phyloP scores from a whole-genome alignment of 2,888 invertebrate genomes.

The Charanyca ferruginea region DNA sequence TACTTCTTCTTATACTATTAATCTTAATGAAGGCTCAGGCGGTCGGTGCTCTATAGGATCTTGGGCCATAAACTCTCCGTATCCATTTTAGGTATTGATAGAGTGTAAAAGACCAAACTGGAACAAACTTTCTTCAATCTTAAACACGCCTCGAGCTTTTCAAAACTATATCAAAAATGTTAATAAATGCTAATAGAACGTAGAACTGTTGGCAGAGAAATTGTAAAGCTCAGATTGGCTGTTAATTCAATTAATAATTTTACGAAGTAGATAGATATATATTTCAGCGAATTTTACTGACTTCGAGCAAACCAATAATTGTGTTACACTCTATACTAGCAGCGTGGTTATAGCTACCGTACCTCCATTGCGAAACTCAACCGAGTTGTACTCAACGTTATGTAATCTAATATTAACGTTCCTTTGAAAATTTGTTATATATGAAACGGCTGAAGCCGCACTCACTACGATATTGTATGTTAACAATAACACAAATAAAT shows the following conservation, averaged over 20 bases:
- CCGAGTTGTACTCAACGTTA: constrained; percentile 12
- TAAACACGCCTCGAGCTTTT: constrained; percentile 6
- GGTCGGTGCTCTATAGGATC: no score
- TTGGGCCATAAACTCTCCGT: not conserved
- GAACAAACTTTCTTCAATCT: constrained; percentile 19
- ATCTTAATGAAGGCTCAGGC: no score
- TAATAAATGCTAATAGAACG: constrained; percentile 59
- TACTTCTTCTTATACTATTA: no score
- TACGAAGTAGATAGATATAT: constrained; percentile 24
- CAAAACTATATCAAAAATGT: constrained; percentile 44
- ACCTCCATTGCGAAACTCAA: constrained; percentile 17
- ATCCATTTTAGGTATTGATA: not conserved
- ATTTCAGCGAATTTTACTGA: constrained; percentile 49
- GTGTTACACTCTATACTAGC: not conserved
- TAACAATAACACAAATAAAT: not conserved
- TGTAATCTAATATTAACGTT: constrained; percentile 28
- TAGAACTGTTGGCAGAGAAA: constrained; percentile 52
- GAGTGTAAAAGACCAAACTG: constrained; percentile 10
- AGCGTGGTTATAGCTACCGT: constrained; percentile 44
- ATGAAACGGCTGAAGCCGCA: not conserved
- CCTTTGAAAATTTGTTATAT: constrained; percentile 27
- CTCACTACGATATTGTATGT: not conserved
- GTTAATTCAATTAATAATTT: constrained; percentile 68
- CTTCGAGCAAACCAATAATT: constrained; percentile 63
- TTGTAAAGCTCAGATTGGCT: constrained; percentile 66